Percentiles rank a stretch among this genome's conserved stretches.
phyloP scores from a whole-genome alignment of 2,113 vertebrate species.

The Eclectus roratus region DNA sequence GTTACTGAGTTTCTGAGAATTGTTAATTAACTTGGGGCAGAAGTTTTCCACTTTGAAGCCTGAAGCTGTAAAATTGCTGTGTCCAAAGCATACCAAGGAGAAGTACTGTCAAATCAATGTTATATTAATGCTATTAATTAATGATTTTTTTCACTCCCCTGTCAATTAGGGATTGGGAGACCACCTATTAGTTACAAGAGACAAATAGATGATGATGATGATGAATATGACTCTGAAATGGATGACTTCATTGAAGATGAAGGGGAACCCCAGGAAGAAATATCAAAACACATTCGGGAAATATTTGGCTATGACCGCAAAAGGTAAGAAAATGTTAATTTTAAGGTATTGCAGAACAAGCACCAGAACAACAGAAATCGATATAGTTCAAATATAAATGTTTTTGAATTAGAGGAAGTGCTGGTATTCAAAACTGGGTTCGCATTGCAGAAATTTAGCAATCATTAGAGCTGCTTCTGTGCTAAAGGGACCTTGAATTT shows the following conservation, averaged over 20 bases:
- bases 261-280: constrained; percentile 88
- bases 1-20: background rate
- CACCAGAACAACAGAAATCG: background rate
- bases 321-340: constrained; percentile 72
- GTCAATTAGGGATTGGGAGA: constrained; percentile 73
- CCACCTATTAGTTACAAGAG: constrained; percentile 79
- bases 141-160: background rate
- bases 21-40: background rate
- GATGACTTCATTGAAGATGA: constrained; percentile 96
- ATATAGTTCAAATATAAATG: background rate
- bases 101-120: background rate
- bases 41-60: background rate
- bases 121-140: background rate
- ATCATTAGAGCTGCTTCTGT: background rate
- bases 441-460: background rate
- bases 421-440: background rate
- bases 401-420: background rate
- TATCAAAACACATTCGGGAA: constrained; percentile 94
- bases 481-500: background rate
- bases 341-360: background rate
- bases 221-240: constrained; percentile 96
- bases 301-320: constrained; percentile 95
- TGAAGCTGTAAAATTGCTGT: background rate
- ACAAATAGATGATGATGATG: constrained; percentile 83
- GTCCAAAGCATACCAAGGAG: background rate